Evolutionary conservation across 2,797 vertebrate species (phyloP), one percentile per base, ranked within the genome.

Genomic region (Sebastes wilsoni): DNA sequence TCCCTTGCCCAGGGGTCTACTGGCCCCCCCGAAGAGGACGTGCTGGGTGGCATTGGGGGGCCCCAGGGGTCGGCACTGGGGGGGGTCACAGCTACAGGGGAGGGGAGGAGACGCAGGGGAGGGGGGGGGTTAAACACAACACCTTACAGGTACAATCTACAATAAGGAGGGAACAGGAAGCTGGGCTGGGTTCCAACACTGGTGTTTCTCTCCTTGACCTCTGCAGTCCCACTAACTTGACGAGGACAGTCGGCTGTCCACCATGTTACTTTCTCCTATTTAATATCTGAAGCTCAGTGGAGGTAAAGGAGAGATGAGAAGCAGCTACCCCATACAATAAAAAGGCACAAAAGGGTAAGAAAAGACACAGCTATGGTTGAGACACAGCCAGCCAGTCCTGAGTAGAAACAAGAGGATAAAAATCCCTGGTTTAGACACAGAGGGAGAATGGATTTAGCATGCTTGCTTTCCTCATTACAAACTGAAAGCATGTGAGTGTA

Each of bases 31-130:
- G 95, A 95, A 79, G 95, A 94, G 76, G 93, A 92, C 61, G 93
- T 95, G 92, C 94, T 95, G 84, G 91, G 93, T 87, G 94, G 91
- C 86, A 95, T 87, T 65, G 94, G 82, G 85, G 94, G 79, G 84
- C 96, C 96, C 96, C 96, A 96, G 85, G 96, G 96, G 86, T 97
- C 96, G 42, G 92, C 94, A 94, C 95, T 96, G 86, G 95, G 95
- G 90, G 95, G 95, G 84, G 96, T 96, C 93, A 96, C 95, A 81
- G 96, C 96, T 96, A 95, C 87, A 93, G 77, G 91, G 92, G 72
- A 87, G 88, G 90, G 62, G 34, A 20, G 89, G 88, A 94, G 86
- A 94, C 83, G 91, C 77, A 91, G 84, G 89, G 89, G 78, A 81
- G 85, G 86, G 92, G 76, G 87, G 88, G 93, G 87, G 36, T 14